Evolutionary conservation across 2,888 invertebrate species (phyloP).

Genomic region (Plutella xylostella): DNA sequence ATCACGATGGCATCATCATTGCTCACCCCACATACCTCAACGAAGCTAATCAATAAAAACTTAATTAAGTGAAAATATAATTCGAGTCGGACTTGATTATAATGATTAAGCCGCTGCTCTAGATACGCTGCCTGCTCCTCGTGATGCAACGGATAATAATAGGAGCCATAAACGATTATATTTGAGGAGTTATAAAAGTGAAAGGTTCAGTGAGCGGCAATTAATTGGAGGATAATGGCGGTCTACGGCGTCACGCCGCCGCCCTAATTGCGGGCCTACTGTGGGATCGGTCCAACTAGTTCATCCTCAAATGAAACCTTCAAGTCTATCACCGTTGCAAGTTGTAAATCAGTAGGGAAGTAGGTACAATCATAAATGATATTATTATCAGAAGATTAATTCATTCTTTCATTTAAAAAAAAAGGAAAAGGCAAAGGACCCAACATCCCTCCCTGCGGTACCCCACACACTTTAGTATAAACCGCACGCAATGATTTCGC

Average conservation of each 20-base stretch:
- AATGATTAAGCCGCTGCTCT: too few relatives aligned
- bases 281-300: conserved; percentile 1
- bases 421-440: too few relatives aligned
- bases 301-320: not conserved
- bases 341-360: not conserved
- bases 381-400: too few relatives aligned
- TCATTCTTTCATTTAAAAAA: too few relatives aligned
- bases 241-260: conserved; percentile 15
- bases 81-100: too few relatives aligned
- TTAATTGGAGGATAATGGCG: conserved; percentile 44
- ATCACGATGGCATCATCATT: too few relatives aligned
- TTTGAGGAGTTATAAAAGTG: conserved; percentile 6
- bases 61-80: too few relatives aligned
- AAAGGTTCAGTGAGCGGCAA: conserved; percentile 18
- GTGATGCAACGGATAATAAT: not conserved
- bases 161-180: not conserved
- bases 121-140: not conserved
- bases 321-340: not conserved
- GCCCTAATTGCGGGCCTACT: conserved; percentile 33
- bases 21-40: too few relatives aligned
- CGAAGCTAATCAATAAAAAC: too few relatives aligned
- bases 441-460: not conserved
- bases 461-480: not conserved
- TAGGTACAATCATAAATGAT: too few relatives aligned
- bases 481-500: too few relatives aligned